Evolutionary conservation across 2,113 vertebrate species (phyloP).

Genomic region (Sula dactylatra): DNA sequence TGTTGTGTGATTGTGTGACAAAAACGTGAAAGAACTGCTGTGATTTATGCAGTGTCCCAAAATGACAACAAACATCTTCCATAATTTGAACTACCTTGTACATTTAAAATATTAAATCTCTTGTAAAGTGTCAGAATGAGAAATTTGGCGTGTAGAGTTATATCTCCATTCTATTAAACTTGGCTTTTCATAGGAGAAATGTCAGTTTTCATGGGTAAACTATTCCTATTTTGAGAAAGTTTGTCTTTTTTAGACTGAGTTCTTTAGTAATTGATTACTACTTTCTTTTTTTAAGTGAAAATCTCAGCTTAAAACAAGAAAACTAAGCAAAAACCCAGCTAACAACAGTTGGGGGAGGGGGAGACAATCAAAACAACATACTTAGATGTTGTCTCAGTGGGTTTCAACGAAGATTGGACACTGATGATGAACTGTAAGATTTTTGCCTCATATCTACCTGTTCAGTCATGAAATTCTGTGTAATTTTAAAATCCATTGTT

Average conservation of each 20-base stretch:
- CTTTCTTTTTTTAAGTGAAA: background rate
- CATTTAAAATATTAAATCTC: background rate
- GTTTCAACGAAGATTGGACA: background rate
- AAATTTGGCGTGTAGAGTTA: background rate
- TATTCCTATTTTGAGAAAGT: background rate
- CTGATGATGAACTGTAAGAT: background rate
- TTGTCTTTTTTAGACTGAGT: background rate
- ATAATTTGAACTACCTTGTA: background rate
- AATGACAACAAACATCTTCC: background rate
- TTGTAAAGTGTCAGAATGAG: background rate
- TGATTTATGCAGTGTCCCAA: background rate
- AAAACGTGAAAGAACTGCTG: background rate
- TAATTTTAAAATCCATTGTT: background rate
- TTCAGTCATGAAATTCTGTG: background rate
- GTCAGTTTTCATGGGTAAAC: background rate
- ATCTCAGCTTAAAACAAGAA: background rate
- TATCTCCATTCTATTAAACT: background rate
- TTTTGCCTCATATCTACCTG: background rate
- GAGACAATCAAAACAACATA: background rate
- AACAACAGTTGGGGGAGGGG: background rate
- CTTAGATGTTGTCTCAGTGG: background rate
- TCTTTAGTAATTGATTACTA: background rate
- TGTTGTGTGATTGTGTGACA: background rate
- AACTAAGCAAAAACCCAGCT: background rate
- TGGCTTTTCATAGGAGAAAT: background rate